Evolutionary conservation across 1,140 invertebrate genomes (phyloP).

Genomic region (Arion vulgaris): DNA sequence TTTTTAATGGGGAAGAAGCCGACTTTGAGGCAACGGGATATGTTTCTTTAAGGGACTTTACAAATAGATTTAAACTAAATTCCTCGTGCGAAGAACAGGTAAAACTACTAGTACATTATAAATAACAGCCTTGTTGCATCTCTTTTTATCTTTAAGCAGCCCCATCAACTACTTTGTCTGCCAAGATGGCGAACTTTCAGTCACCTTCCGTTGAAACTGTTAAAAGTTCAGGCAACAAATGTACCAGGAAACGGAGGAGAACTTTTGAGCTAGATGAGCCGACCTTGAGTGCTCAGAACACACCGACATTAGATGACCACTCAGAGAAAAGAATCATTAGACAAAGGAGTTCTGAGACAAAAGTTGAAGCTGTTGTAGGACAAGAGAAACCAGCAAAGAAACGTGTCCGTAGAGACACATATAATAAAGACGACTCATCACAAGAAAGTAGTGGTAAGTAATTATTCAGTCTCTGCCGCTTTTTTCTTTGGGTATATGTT

Average conservation of each 20-base stretch:
- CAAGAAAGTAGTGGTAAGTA: conserved; percentile 15
- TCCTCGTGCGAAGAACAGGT: too few relatives aligned
- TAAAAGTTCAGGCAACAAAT: not conserved
- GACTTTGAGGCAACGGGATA: too few relatives aligned
- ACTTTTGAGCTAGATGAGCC: conserved; percentile 52
- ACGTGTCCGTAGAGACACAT: conserved; percentile 36
- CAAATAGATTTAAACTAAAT: too few relatives aligned
- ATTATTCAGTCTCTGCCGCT: too few relatives aligned
- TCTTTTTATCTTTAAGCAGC: not conserved
- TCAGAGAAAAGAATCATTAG: conserved; percentile 18
- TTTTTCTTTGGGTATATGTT: too few relatives aligned
- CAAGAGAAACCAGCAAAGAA: conserved; percentile 37
- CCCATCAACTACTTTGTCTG: not conserved
- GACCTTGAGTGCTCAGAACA: conserved; percentile 18
- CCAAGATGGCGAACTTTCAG: not conserved
- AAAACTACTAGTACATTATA: too few relatives aligned
- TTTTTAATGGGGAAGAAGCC: too few relatives aligned
- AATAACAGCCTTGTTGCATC: too few relatives aligned
- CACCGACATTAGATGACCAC: conserved; percentile 17
- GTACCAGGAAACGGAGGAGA: conserved; percentile 45
- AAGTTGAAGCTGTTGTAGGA: not conserved
- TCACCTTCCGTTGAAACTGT: not conserved
- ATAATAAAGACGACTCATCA: conserved; percentile 37
- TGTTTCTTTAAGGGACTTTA: too few relatives aligned
- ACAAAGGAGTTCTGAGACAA: not conserved